A percentile compares a stretch with the other conserved stretches of the same genome.
Evolutionary conservation across 2,888 invertebrate species (phyloP).

Genomic region (Hypercompe scribonia): DNA sequence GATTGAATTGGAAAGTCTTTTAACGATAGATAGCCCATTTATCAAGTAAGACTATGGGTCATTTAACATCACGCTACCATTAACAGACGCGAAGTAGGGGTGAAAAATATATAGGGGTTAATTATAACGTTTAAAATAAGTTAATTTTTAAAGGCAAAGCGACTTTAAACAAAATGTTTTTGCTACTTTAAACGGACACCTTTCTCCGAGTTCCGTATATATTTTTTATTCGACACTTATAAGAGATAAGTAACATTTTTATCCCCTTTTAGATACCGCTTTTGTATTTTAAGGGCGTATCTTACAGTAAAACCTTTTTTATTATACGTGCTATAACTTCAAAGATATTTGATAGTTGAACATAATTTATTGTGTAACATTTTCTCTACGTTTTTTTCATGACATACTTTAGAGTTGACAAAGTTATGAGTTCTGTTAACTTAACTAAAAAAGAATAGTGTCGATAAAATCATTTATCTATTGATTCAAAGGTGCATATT

Average conservation of each 20-base stretch:
- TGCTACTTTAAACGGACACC: background rate
- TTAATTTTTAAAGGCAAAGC: background rate
- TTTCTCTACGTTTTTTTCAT: background rate
- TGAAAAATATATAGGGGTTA: background rate
- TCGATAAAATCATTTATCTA: too few species aligned
- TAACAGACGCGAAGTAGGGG: too few species aligned
- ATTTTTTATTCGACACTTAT: background rate
- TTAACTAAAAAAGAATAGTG: too few species aligned
- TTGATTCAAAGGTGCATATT: too few species aligned
- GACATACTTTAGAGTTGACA: background rate
- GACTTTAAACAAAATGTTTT: background rate
- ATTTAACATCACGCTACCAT: too few species aligned
- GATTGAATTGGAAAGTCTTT: too few species aligned
- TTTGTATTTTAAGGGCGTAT: constrained; percentile 2
- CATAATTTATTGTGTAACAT: background rate
- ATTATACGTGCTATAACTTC: background rate
- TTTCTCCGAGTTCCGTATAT: background rate
- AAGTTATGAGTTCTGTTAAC: too few species aligned
- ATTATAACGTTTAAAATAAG: background rate
- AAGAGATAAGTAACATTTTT: constrained; percentile 1
- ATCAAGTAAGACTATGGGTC: too few species aligned
- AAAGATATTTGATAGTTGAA: constrained; percentile 2
- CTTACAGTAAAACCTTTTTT: constrained; percentile 5
- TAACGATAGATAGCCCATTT: too few species aligned
- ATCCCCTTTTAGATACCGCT: background rate